A percentile compares a stretch with the other conserved stretches of the same genome.
Evolutionary conservation across 2,113 vertebrate species (phyloP).

Genomic region (Grus americana): DNA sequence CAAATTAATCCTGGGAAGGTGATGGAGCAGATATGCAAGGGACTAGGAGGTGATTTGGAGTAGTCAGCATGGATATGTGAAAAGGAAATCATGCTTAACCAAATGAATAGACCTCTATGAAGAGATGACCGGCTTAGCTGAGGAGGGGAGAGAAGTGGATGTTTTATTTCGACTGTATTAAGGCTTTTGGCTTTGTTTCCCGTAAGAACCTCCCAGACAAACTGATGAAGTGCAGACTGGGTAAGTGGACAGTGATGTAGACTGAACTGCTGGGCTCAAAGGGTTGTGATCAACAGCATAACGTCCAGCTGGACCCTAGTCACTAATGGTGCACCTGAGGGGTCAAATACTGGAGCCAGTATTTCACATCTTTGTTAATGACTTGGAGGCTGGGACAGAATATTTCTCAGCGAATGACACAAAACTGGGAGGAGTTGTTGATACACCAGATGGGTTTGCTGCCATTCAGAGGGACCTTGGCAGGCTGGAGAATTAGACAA

Average conservation of each 20-base stretch:
- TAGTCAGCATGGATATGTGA: background rate
- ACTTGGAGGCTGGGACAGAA: background rate
- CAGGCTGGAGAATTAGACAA: background rate
- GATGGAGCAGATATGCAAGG: background rate
- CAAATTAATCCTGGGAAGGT: background rate
- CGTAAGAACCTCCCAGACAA: background rate
- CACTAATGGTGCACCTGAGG: background rate
- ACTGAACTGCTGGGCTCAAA: background rate
- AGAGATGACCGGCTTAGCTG: background rate
- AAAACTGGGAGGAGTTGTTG: background rate
- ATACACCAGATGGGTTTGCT: background rate
- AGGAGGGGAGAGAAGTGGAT: background rate
- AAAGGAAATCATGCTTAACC: background rate
- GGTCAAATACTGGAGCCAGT: background rate
- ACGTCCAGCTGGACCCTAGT: background rate
- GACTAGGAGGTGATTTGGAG: background rate
- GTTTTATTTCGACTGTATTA: rapidly evolving
- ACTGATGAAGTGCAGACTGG: background rate
- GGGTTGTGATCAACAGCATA: background rate
- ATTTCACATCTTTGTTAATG: background rate
- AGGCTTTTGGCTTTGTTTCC: background rate
- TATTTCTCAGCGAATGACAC: background rate
- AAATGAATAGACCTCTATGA: background rate
- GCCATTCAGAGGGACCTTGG: background rate
- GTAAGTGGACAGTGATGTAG: background rate